Percentiles rank a stretch among this genome's conserved stretches.
Conservation (phyloP, 2,888 invertebrate species). For the Tridacna gigas region DNA sequence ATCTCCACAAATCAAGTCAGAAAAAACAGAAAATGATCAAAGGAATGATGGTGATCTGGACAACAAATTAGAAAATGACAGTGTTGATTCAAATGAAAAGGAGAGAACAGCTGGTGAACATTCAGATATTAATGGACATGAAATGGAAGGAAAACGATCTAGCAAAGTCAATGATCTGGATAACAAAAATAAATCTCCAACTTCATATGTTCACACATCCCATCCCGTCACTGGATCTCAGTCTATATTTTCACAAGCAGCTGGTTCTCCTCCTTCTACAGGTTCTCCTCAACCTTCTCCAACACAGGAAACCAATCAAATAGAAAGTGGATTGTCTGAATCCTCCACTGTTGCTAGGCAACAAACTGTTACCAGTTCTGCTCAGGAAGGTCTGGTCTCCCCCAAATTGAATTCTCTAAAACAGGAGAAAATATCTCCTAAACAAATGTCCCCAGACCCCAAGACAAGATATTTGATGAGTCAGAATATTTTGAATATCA, state of each 20-base stretch:
- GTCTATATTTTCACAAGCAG: background rate
- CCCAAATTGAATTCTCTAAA: constrained; percentile 15
- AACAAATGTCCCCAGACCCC: constrained; percentile 53
- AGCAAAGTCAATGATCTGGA: constrained; percentile 28
- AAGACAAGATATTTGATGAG: constrained; percentile 54
- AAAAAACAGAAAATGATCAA: background rate
- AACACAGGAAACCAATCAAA: background rate
- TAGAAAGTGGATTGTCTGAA: background rate
- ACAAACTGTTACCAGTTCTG: background rate
- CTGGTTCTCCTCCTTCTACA: background rate
- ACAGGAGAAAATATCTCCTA: constrained; percentile 40
- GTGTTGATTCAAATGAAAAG: background rate
- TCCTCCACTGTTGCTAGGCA: background rate
- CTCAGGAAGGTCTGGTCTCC: constrained; percentile 15
- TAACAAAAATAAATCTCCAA: constrained; percentile 17
- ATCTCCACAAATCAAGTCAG: constrained; percentile 3
- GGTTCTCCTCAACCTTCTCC: background rate
- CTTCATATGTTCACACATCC: constrained; percentile 1
- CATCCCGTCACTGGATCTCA: constrained; percentile 15
- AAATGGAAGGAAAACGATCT: constrained; percentile 35
- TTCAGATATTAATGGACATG: constrained; percentile 6
- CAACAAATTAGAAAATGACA: background rate
- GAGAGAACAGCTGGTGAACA: background rate
- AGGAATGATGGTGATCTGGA: background rate
- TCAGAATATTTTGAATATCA: constrained; percentile 44